phyloP scores from a whole-genome alignment of 2,113 vertebrate species.

The Alligator sinensis region DNA sequence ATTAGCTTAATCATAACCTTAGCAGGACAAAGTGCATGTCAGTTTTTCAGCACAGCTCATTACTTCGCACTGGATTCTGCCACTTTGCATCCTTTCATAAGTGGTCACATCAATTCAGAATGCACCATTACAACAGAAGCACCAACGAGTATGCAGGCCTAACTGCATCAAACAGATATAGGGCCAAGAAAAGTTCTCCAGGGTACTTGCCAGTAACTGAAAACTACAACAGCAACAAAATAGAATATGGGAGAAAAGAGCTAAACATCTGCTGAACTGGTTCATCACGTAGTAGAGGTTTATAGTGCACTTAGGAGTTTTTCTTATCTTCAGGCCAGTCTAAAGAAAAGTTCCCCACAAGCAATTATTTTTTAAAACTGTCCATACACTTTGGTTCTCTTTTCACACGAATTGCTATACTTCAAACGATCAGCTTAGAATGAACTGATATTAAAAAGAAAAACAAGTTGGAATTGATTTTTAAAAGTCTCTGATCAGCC shows the following conservation, averaged over 20 bases:
- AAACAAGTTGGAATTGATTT: background rate
- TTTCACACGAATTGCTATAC: background rate
- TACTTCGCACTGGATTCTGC: background rate
- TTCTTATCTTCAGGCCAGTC: constrained; percentile 28
- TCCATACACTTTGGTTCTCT: background rate
- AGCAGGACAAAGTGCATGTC: fast-evolving
- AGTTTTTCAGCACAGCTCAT: background rate
- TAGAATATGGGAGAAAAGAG: constrained; percentile 21
- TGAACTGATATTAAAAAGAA: constrained; percentile 4
- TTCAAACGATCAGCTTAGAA: background rate
- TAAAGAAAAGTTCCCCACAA: background rate
- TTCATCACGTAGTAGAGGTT: constrained; percentile 28
- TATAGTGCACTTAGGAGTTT: background rate
- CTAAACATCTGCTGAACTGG: constrained; percentile 17
- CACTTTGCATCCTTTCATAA: background rate
- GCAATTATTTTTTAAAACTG: background rate
- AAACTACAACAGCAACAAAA: constrained; percentile 6
- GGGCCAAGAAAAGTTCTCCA: constrained; percentile 12
- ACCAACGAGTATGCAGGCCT: background rate
- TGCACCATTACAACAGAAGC: background rate
- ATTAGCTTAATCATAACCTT: background rate
- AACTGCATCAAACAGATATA: constrained; percentile 13
- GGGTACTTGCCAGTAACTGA: background rate
- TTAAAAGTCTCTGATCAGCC: background rate
- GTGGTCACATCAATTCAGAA: background rate